Conservation (phyloP, 2,888 invertebrate genomes). For the Tipula unca region DNA sequence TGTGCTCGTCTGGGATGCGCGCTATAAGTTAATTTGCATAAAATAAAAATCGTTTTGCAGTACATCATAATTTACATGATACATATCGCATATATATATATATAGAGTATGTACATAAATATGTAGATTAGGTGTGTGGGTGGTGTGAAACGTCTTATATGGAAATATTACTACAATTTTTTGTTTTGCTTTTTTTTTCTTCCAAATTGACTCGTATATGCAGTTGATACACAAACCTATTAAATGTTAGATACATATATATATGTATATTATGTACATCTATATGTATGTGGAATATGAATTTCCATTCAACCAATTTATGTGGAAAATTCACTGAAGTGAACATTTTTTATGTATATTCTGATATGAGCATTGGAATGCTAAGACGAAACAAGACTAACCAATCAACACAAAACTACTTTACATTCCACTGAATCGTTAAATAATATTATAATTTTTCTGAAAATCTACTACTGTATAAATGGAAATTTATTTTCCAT, state of each 20-base stretch:
- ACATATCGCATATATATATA: no score
- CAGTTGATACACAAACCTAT: background rate
- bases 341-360: background rate
- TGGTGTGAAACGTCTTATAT: background rate
- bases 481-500: conserved; percentile 8
- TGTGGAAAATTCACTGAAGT: background rate
- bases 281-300: background rate
- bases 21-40: no score
- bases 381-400: background rate
- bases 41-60: no score
- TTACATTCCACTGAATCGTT: background rate
- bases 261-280: no score
- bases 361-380: background rate
- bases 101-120: no score
- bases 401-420: background rate
- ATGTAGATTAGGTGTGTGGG: no score
- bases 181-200: background rate
- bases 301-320: background rate
- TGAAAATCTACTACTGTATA: background rate
- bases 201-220: background rate
- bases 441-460: background rate
- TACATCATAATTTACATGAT: no score
- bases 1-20: no score
- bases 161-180: background rate
- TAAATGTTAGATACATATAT: background rate